Base-by-base conservation (phyloP, 2,113 vertebrate genomes). In the Callaeas wilsoni region DNA sequence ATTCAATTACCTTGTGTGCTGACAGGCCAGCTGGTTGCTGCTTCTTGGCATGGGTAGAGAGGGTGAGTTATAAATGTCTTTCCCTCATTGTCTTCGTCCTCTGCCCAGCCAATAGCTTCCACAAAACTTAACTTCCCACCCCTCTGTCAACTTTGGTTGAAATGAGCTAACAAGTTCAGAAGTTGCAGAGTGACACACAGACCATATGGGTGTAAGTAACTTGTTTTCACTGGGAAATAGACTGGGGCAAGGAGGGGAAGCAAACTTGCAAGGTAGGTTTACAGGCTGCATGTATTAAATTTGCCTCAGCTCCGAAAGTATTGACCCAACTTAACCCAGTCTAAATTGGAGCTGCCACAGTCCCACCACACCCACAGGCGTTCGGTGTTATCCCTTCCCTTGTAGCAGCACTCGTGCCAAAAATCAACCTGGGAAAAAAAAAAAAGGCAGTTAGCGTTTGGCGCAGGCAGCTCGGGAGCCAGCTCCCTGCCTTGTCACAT, bases 11-110 rank as follows among this genome's bases (percentile, higher is more conserved):
- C 76, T 74, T 92, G 56, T 32, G 35, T 78, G 83, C 83, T 95
- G 76, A 90, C 89, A 96, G 84, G 50, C 86, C 93, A 95, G 80
- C 89, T 94, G 92, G 82, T 96, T 93, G 71, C 73, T 94, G 52
- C 71, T 86, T 90, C 80, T 84, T 74, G 47, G 83, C 86, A 95
- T n/a, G 44, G 56, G 5, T n/a, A 92, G 83, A 74, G 30, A 90
- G 62, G 44, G 35, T 63, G 69, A 93, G 64, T 81, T 90, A 83
- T 59, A 96, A 89, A 84, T 26, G 80, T 75, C 60, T 92, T 74
- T 93, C 60, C 60, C 50, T 93, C 80, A 81, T 78, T 90, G 92
- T 92, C 50, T 69, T 83, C 5, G 3, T 85, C 39, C 71, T 68
- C 84, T 89, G 53, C 47, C 47, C 83, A 80, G n/a, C 52, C 87